Percentiles rank a stretch among this genome's conserved stretches.
These are phyloP conservation scores for Platynereis dumerilii DNA, from an alignment of 2,888 invertebrate genomes.

Conservation along the genomic window DNA sequence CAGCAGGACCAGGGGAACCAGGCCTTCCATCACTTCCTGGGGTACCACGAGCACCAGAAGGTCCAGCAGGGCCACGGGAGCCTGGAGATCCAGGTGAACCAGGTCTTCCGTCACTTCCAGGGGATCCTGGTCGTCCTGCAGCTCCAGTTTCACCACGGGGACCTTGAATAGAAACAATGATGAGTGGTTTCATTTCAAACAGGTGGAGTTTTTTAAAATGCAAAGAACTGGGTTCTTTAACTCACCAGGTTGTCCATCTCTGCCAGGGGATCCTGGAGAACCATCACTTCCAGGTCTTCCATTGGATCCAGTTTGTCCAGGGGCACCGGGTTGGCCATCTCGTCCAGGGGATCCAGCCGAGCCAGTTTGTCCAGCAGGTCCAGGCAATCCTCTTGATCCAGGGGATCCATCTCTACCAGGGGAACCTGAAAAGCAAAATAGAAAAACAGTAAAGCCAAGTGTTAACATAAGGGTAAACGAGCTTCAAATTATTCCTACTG, in stretches of 20 bases:
- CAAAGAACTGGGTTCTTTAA: no score
- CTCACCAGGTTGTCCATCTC: constrained; percentile 1
- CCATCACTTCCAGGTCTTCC: background rate
- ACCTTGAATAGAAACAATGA: background rate
- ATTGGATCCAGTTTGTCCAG: background rate
- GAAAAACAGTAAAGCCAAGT: no score
- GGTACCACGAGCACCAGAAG: constrained; percentile 2
- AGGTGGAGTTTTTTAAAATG: no score
- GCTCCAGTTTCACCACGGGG: background rate
- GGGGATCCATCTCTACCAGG: constrained; percentile 2
- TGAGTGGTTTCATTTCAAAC: background rate
- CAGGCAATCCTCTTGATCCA: constrained; percentile 2
- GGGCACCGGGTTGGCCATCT: background rate
- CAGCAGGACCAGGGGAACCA: background rate
- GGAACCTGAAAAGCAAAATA: no score
- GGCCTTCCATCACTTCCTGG: background rate
- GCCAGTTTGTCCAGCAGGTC: background rate
- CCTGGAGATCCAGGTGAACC: background rate
- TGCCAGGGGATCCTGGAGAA: constrained; percentile 2
- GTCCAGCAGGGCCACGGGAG: background rate
- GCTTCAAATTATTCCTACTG: no score
- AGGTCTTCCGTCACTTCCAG: constrained; percentile 1
- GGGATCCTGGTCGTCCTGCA: background rate
- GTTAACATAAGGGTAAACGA: no score
- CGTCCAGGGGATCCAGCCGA: constrained; percentile 5